Base-by-base conservation (phyloP, 2,797 vertebrate genomes). In the Stomatorhinus walkeri region DNA sequence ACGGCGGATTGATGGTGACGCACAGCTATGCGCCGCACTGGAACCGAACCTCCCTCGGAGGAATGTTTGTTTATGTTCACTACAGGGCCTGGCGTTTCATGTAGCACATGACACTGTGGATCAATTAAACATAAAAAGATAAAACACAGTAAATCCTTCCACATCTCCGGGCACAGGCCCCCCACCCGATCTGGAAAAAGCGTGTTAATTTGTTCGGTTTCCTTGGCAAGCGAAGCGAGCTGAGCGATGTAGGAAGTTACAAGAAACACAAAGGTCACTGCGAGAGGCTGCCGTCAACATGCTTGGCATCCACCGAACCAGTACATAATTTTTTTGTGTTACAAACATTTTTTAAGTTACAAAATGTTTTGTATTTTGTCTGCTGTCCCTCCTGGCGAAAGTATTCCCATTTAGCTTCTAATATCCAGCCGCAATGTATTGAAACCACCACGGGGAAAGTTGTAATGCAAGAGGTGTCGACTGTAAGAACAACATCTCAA, bases 1-100 rank as follows among this genome's bases (percentile, higher is more conserved):
- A 92, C 90, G 91, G 89, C 90, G 93, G 93, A 94, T 93, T 90
- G 92, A 92, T 85, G 91, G 88, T 92, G 91, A 92, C 93, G 92
- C 87, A 76, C 90, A 88, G 85, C 87, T 90, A 91, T 84, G 88
- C 49, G 54, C 87, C 90, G 3, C n/a, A 28, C 19, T 49, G 19
- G 43, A 9, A 22, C 16, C 40, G 1, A 46, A 6, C 48, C 48
- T 51, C 83, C 43, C 83, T 85, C 4, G 1, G 76, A 8, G 40
- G 19, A 43, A 8, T 43, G 16, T 81, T 81, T 43, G 40, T 81
- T 46, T 81, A 81, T 81, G n/a, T 81, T 43, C 76, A 46, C 76
- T 46, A 46, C 6, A 19, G 40, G 76, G 40, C 36, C 40, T 43
- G 76, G 19, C 76, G 12, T 81, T 81, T 72, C 64, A 24, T 7